Conservation (phyloP, 1,140 invertebrate species). For the Apis laboriosa region DNA sequence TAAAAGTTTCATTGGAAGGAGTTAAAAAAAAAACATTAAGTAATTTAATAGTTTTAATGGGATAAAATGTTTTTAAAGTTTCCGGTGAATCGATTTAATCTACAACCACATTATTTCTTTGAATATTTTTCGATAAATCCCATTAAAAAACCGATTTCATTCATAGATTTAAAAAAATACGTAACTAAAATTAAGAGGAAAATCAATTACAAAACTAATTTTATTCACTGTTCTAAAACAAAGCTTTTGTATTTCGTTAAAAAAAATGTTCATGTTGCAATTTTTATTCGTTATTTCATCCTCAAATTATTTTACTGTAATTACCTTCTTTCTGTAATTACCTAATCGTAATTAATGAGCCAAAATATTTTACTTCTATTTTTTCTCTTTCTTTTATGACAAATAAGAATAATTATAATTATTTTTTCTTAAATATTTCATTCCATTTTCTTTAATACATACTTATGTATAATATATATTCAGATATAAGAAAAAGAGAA, state of each 20-base stretch:
- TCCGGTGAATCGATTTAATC: neutral
- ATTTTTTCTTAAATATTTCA: too few relatives aligned
- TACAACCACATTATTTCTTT: neutral
- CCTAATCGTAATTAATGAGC: too few relatives aligned
- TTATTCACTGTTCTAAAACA: neutral
- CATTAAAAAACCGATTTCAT: neutral
- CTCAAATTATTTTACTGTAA: too few relatives aligned
- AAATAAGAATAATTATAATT: too few relatives aligned
- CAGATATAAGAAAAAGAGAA: too few relatives aligned
- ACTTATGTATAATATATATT: too few relatives aligned
- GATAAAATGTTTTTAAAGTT: neutral
- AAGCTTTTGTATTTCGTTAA: neutral
- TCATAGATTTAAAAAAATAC: neutral
- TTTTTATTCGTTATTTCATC: neutral
- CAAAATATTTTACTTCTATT: too few relatives aligned
- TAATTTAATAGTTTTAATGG: neutral
- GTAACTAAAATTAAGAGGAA: neutral
- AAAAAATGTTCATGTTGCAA: neutral
- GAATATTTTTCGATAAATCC: neutral
- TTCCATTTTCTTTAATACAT: too few relatives aligned
- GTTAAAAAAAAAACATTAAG: neutral
- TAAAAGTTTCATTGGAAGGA: neutral
- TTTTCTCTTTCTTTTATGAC: too few relatives aligned
- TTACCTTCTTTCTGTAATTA: too few relatives aligned
- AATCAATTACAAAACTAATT: neutral